Evolutionary conservation across 2,888 invertebrate genomes (phyloP), one percentile per base, ranked within the genome.

Genomic region (Dryocosmus kuriphilus): DNA sequence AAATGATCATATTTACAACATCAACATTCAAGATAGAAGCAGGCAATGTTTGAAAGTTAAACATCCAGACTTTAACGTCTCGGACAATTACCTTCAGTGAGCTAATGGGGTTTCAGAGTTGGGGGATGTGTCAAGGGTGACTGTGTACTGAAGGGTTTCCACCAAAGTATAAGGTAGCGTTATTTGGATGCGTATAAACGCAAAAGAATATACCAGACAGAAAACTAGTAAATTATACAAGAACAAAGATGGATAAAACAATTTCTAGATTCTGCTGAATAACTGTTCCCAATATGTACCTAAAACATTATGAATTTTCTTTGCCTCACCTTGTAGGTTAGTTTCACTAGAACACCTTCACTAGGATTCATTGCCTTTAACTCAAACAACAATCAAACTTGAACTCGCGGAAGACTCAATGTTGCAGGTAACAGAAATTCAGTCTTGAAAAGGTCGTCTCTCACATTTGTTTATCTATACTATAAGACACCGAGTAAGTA

Each of bases 371-470:
- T 51, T 51, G n/a, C 46, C 46, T 7, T n/a, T n/a, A n/a, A n/a
- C n/a, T n/a, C n/a, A n/a, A n/a, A n/a, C n/a, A n/a, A n/a, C n/a
- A n/a, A n/a, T n/a, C n/a, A n/a, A n/a, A n/a, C n/a, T n/a, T n/a
- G n/a, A n/a, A n/a, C n/a, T n/a, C n/a, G n/a, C n/a, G 46, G 46
- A 51, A 51, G 46, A 51, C n/a, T 51, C 46, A 51, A 51, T 51
- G 6, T n/a, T 51, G n/a, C n/a, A 51, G n/a, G 19, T n/a, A 51
- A 38, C 5, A 7, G 46, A n/a, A 19, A 51, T n/a, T 51, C 46
- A 51, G 46, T 51, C 46, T 51, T 51, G 46, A 51, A 51, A 51
- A 8, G 1, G 6, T 7, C n/a, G 6, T 7, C n/a, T 51, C 46
- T n/a, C n/a, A 6, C 46, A 51, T 51, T 51, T 51, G 46, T 51